Evolutionary conservation across 2,797 vertebrate genomes (phyloP), one percentile per base, ranked within the genome.

Genomic region (Holocentrus rufus): DNA sequence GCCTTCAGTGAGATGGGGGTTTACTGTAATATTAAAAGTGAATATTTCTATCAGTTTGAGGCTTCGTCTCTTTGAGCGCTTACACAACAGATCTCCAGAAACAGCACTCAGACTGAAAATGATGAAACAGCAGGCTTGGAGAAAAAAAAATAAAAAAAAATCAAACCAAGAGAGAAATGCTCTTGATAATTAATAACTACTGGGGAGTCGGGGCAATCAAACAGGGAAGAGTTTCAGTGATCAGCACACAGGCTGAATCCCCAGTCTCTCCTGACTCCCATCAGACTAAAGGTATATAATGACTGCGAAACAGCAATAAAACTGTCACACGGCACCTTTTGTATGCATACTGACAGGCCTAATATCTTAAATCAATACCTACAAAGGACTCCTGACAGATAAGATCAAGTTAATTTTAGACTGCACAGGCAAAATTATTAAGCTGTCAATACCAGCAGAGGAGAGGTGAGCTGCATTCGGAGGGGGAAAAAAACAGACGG

Each of bases 381-480:
- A 90, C 90, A 91, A 92, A 91, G 85, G 84, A 88, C 60, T 69
- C 71, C 86, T 83, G 90, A 90, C 90, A 90, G 93, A 94, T 92
- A 93, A 87, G 80, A 94, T 93, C 90, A 81, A 87, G 86, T 86
- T 93, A 87, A 93, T 94, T 93, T 93, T 88, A 91, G 86, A 54
- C 80, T 85, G 87, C 83, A 30, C 82, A 74, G 72, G 76, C 72
- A 80, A 89, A 93, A 93, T 92, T 80, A 93, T 92, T 92, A 92
- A 93, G 90, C 90, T 91, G 91, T 93, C 90, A 92, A 88, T 81
- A 81, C 77, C 64, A 18, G 49, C 63, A 9, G 3, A 78, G 77
- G 66, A 74, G 87, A 76, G 80, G 65, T 44, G 77, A 65, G 74
- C 6, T n/a, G 9, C 2, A 50, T 64, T 7, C 47, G 39, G 10